These are phyloP conservation scores for Eupithecia exiguata DNA, from an alignment of 2,888 invertebrate genomes.

Conservation along the genomic window DNA sequence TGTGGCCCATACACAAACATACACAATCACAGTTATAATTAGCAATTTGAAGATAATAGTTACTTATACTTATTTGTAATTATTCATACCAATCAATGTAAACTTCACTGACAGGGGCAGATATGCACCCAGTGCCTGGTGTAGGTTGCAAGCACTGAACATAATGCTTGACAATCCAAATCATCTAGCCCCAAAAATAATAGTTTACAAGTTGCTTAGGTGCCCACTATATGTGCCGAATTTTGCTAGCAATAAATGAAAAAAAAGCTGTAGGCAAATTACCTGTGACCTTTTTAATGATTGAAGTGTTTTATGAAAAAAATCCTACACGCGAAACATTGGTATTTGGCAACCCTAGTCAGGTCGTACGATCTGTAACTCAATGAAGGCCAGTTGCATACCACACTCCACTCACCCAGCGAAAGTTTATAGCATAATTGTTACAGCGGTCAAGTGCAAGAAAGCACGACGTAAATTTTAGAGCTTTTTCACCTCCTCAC, in stretches of 20 bases:
- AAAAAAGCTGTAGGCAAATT: neutral
- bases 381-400: conserved; percentile 66
- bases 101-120: no score
- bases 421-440: conserved; percentile 75
- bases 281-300: neutral
- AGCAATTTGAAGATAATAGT: no score
- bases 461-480: conserved; percentile 50
- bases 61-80: no score
- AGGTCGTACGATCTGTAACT: conserved; percentile 28
- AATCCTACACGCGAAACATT: neutral
- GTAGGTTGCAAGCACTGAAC: neutral
- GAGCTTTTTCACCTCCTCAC: conserved; percentile 38
- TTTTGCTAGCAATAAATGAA: neutral
- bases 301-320: neutral
- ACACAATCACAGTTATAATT: no score
- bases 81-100: no score
- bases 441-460: conserved; percentile 70
- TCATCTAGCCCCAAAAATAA: neutral
- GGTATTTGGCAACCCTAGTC: conserved; percentile 23
- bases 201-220: no score
- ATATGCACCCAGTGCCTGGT: no score
- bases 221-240: neutral
- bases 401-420: conserved; percentile 58
- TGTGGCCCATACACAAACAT: no score
- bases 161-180: neutral